These are phyloP conservation scores for Clostera curtula DNA, from an alignment of 2,888 invertebrate genomes.

Conservation along the genomic window DNA sequence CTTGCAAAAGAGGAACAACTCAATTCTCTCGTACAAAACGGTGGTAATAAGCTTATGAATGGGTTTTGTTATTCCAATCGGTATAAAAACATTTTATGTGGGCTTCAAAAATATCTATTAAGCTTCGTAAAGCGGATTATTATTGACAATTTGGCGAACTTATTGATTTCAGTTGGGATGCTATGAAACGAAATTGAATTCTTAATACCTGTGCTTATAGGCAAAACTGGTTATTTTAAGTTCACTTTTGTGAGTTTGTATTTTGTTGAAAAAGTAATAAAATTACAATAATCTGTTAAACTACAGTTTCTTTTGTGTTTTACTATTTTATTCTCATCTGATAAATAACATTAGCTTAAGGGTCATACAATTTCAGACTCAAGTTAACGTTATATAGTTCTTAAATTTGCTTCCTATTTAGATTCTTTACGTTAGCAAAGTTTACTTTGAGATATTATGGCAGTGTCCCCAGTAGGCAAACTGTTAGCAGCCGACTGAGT, in stretches of 20 bases:
- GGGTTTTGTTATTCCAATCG: conserved; percentile 31
- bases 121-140: conserved; percentile 1
- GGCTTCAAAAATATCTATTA: conserved; percentile 9
- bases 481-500: too few species aligned
- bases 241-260: not conserved
- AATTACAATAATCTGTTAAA: too few species aligned
- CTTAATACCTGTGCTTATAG: not conserved
- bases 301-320: too few species aligned
- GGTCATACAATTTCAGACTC: too few species aligned
- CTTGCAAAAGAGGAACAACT: conserved; percentile 51
- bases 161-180: not conserved
- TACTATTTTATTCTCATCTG: too few species aligned
- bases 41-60: conserved; percentile 44
- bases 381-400: too few species aligned
- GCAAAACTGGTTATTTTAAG: too few species aligned
- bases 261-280: not conserved
- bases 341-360: too few species aligned
- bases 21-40: conserved; percentile 51
- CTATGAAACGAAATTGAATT: not conserved
- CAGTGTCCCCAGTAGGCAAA: too few species aligned
- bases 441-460: too few species aligned
- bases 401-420: too few species aligned
- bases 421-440: too few species aligned
- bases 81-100: conserved; percentile 23
- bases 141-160: conserved; percentile 2